phyloP scores from a whole-genome alignment of 2,888 invertebrate species.

The Corythucha ciliata region DNA sequence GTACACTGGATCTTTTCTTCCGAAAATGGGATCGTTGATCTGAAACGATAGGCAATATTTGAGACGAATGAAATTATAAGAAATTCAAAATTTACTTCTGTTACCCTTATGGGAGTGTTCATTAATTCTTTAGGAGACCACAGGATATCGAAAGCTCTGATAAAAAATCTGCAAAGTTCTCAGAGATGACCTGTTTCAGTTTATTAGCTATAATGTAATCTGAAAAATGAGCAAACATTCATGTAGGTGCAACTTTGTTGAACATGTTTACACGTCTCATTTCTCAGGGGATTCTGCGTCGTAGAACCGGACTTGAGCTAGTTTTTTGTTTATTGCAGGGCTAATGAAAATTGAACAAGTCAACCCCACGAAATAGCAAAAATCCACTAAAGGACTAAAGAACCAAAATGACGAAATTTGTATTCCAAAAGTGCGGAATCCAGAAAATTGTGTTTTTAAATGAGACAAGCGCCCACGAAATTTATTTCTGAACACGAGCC shows the following conservation, averaged over 20 bases:
- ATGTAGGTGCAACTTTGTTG: not conserved
- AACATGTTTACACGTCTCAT: not conserved
- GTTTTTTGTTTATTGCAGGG: too few species aligned
- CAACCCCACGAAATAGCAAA: too few species aligned
- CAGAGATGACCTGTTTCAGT: slow-evolving; percentile 12
- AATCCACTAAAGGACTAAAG: too few species aligned
- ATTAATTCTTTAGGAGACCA: slow-evolving; percentile 13
- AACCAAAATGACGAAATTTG: too few species aligned
- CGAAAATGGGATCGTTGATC: slow-evolving; percentile 29
- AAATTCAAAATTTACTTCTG: not conserved
- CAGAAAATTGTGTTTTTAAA: too few species aligned
- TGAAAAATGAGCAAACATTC: slow-evolving; percentile 3
- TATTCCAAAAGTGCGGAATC: too few species aligned
- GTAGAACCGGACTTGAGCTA: too few species aligned
- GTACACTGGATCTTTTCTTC: slow-evolving; percentile 23
- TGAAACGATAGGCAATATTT: slow-evolving; percentile 13
- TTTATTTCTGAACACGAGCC: too few species aligned
- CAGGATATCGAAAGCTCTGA: slow-evolving; percentile 15
- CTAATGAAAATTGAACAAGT: too few species aligned
- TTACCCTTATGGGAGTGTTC: slow-evolving; percentile 19
- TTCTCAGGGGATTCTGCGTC: too few species aligned
- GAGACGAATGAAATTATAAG: not conserved
- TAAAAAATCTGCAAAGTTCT: slow-evolving; percentile 16
- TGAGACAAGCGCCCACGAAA: too few species aligned
- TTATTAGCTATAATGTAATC: slow-evolving; percentile 26